Conservation (phyloP, 2,113 vertebrate genomes). For the Thunnus maccoyii region DNA sequence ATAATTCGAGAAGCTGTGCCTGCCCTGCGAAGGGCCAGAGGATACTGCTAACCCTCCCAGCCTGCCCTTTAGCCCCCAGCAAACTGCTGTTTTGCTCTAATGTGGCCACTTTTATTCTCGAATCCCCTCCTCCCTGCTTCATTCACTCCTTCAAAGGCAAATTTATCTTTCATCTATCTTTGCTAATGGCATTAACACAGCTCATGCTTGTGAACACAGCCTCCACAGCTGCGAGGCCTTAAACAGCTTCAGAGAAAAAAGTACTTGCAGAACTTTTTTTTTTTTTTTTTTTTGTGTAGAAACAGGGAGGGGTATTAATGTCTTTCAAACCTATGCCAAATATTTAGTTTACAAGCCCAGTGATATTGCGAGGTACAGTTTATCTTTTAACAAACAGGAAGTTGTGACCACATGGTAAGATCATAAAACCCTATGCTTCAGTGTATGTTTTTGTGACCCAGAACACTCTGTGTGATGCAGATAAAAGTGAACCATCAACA, state of each 20-base stretch:
- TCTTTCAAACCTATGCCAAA: slow-evolving; percentile 55
- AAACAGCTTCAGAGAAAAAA: slow-evolving; percentile 50
- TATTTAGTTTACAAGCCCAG: slow-evolving; percentile 53
- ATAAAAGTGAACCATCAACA: slow-evolving; percentile 36
- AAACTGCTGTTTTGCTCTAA: slow-evolving; percentile 50
- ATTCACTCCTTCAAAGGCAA: slow-evolving; percentile 60
- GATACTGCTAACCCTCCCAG: slow-evolving; percentile 43
- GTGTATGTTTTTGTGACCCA: slow-evolving; percentile 28
- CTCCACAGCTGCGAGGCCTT: slow-evolving; percentile 60
- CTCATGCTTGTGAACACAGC: slow-evolving; percentile 57
- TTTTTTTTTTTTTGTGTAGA: background rate
- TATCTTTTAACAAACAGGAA: slow-evolving; percentile 60
- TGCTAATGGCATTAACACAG: slow-evolving; percentile 64
- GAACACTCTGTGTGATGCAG: slow-evolving; percentile 50
- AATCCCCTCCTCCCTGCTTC: slow-evolving; percentile 41
- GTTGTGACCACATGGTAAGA: slow-evolving; percentile 6
- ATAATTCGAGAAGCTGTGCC: slow-evolving; percentile 40
- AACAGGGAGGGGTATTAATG: slow-evolving; percentile 23
- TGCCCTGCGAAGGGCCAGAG: slow-evolving; percentile 41
- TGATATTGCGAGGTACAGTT: slow-evolving; percentile 37
- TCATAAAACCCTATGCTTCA: slow-evolving; percentile 16
- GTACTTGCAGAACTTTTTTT: slow-evolving; percentile 25
- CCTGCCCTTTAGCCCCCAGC: slow-evolving; percentile 52
- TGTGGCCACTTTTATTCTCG: slow-evolving; percentile 65
- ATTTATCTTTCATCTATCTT: slow-evolving; percentile 64